Evolutionary conservation across 92 coral and sea anemone genomes (phyloP).

Genomic region (Pocillopora grandis): DNA sequence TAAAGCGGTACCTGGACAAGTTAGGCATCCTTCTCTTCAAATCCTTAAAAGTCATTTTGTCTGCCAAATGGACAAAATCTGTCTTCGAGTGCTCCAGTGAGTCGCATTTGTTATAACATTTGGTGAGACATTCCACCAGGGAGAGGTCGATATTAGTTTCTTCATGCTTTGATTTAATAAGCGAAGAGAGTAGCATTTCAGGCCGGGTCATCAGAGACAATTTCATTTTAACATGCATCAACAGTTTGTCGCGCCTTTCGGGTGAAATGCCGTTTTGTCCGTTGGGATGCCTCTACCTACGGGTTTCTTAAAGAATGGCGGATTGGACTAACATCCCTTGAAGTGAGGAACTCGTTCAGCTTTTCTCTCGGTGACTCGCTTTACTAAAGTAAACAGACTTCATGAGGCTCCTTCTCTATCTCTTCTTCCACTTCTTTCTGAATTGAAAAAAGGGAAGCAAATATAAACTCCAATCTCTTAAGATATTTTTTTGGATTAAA

Average conservation of each 20-base stretch:
- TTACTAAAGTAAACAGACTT: not conserved
- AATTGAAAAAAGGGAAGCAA: not conserved
- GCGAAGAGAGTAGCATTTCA: not conserved
- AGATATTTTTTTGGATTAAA: too few relatives aligned
- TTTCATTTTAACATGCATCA: constrained; percentile 43
- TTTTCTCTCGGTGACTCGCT: not conserved
- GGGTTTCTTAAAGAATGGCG: constrained; percentile 51
- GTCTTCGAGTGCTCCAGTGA: constrained; percentile 61
- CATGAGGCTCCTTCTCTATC: not conserved
- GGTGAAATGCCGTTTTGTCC: constrained; percentile 50
- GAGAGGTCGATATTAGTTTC: constrained; percentile 40
- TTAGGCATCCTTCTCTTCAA: constrained; percentile 52
- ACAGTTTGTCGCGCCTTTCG: constrained; percentile 49
- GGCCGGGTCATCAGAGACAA: constrained; percentile 19
- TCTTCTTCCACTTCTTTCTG: not conserved
- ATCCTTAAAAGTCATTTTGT: constrained; percentile 50
- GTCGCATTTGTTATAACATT: constrained; percentile 54
- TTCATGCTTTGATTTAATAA: not conserved
- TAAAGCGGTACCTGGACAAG: constrained; percentile 55
- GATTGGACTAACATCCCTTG: constrained; percentile 57
- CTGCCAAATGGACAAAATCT: constrained; percentile 60
- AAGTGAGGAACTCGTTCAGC: constrained; percentile 43
- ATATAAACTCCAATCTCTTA: too few relatives aligned
- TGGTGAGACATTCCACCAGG: constrained; percentile 53
- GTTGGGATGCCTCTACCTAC: constrained; percentile 50